Base-by-base conservation (phyloP, 2,888 invertebrate genomes). In the Eilema griseolum region DNA sequence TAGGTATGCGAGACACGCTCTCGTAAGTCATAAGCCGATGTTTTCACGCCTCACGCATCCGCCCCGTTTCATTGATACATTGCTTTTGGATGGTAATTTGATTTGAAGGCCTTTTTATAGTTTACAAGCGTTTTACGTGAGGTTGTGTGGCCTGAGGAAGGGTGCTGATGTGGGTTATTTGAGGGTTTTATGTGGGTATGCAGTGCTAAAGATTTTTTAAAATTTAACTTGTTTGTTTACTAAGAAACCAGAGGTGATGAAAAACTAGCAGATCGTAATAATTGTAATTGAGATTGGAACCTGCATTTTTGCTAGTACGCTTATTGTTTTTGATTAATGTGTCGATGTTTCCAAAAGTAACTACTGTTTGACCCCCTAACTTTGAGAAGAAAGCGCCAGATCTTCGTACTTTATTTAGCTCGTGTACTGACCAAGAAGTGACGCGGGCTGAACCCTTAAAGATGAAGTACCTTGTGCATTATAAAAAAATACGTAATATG, bases 1-100 rank as follows among this genome's bases (percentile, higher is more conserved):
- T 78, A 28, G 10, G 16, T 65, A 73, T 80, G 61, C 78, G 41
- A 31, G 65, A 33, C 80, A 74, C 75, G 81, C 69, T 62, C 62
- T 41, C 63, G 74, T 71, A 66, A 66, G 20, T 65, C 56, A 77
- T 78, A 78, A 78, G 72, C 70, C 71, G 10, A 67, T 72, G 76
- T 74, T 75, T 73, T 57, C 23, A 41, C 69, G n/a, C 41, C 41
- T 66, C 80, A 76, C 81, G 81, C 80, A 61, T 69, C 63, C 33
- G 73, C 74, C 76, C 71, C 78, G 70, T 37, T 69, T 71, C 72
- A 70, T 72, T 46, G 73, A 81, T 77, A 77, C 76, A 75, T 75
- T 68, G 78, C 71, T 73, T 77, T 60, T 68, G 59, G 59, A 78
- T 80, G 72, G 70, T 79, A 77, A 81, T 80, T 69, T 60, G 69